Evolutionary conservation across 2,888 invertebrate genomes (phyloP).

Genomic region (Schizaphis graminum): DNA sequence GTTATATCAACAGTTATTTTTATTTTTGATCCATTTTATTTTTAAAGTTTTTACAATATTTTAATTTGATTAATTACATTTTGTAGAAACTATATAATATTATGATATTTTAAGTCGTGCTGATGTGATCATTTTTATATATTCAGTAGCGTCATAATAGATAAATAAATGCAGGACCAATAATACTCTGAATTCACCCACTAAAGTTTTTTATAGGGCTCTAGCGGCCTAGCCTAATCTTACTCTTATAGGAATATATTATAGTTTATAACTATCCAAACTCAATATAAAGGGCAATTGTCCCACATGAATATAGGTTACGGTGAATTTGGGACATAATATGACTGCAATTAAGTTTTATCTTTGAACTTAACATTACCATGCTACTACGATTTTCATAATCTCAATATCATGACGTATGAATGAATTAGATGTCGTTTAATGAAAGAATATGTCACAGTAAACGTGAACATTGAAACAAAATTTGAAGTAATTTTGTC

Average conservation of each 20-base stretch:
- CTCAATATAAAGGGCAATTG: too few species aligned
- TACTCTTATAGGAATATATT: too few species aligned
- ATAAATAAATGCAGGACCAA: too few species aligned
- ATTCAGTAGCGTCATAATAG: too few species aligned
- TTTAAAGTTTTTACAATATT: not conserved
- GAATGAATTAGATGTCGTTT: not conserved
- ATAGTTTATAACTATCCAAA: too few species aligned
- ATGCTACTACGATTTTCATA: not conserved
- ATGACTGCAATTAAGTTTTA: not conserved
- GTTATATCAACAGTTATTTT: not conserved
- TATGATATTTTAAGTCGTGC: not conserved
- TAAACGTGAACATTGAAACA: not conserved
- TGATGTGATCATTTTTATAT: not conserved
- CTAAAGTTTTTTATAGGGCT: too few species aligned
- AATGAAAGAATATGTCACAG: not conserved
- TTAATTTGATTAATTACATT: not conserved
- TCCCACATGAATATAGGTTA: too few species aligned
- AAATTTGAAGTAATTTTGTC: not conserved
- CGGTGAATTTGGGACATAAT: not conserved
- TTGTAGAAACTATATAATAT: not conserved
- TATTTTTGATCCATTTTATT: not conserved
- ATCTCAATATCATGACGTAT: not conserved
- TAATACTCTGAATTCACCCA: too few species aligned
- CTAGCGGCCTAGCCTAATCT: too few species aligned
- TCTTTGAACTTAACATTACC: not conserved